Evolutionary conservation across 92 coral and sea anemone species (phyloP).

Genomic region (Paragorgia papillata): DNA sequence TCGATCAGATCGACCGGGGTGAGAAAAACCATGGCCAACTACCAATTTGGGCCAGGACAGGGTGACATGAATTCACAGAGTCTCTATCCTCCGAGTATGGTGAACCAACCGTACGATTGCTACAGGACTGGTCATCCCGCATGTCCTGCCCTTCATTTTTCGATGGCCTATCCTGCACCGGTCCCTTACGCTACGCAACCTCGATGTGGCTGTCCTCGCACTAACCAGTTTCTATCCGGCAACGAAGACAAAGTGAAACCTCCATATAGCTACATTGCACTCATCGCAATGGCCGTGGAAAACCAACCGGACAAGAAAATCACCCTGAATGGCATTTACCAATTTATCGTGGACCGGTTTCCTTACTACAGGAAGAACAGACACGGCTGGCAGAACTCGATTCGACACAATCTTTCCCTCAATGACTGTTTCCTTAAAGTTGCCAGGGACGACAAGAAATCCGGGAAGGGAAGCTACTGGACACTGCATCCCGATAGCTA

Average conservation of each 20-base stretch:
- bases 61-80: background rate
- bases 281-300: conserved; percentile 98
- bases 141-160: conserved; percentile 28
- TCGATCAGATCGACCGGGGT: background rate
- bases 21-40: conserved; percentile 29
- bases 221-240: conserved; percentile 2
- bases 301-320: conserved; percentile 97
- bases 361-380: conserved; percentile 98
- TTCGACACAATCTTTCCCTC: conserved; percentile 94
- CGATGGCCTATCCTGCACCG: background rate
- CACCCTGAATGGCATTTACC: conserved; percentile 95
- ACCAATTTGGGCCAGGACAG: background rate
- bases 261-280: conserved; percentile 95
- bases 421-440: conserved; percentile 98
- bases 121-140: conserved; percentile 1
- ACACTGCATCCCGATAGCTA: conserved; percentile 95
- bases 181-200: conserved; percentile 10
- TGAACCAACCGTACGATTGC: conserved; percentile 13
- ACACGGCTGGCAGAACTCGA: conserved; percentile 99
- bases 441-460: conserved; percentile 97
- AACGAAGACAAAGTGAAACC: conserved; percentile 96
- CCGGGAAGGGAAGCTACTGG: conserved; percentile 99
- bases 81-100: conserved; percentile 7
- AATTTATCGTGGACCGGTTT: conserved; percentile 95
- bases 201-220: background rate